Percentiles rank a stretch among this genome's conserved stretches.
Evolutionary conservation across 92 coral and sea anemone genomes (phyloP).

Genomic region (Palythoa grandis): DNA sequence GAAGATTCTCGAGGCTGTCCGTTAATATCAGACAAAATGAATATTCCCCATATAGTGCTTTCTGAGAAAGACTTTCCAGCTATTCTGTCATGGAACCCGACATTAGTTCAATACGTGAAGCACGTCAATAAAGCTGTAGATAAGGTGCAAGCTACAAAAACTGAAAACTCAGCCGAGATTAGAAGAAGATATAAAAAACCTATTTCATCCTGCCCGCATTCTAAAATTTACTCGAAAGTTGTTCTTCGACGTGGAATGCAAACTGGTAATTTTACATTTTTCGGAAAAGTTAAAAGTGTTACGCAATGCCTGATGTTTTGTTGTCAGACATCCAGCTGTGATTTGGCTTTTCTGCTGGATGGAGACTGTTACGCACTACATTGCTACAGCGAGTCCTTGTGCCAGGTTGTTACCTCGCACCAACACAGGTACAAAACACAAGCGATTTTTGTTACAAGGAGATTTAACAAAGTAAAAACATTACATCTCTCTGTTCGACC

Average conservation of each 20-base stretch:
- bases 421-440: slow-evolving; percentile 59
- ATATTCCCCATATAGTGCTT: slow-evolving; percentile 44
- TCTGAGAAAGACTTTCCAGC: slow-evolving; percentile 29
- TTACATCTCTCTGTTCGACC: slow-evolving; percentile 2
- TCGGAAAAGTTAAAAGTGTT: slow-evolving; percentile 65
- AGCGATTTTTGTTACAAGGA: slow-evolving; percentile 61
- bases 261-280: slow-evolving; percentile 73
- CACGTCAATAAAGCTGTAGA: neutral
- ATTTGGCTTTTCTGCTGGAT: slow-evolving; percentile 82
- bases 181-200: neutral
- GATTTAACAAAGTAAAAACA: slow-evolving; percentile 56
- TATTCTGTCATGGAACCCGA: slow-evolving; percentile 29
- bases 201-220: slow-evolving; percentile 53
- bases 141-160: neutral
- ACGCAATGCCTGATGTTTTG: slow-evolving; percentile 70
- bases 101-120: neutral
- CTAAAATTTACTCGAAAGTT: slow-evolving; percentile 41
- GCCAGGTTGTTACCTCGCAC: slow-evolving; percentile 62
- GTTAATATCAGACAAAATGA: slow-evolving; percentile 27
- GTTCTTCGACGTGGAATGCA: slow-evolving; percentile 67
- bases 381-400: slow-evolving; percentile 64
- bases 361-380: slow-evolving; percentile 75
- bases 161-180: neutral
- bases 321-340: slow-evolving; percentile 73
- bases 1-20: slow-evolving; percentile 55